Base-by-base conservation (phyloP, 2,113 vertebrate species). In the Psilopsiagon aymara region DNA sequence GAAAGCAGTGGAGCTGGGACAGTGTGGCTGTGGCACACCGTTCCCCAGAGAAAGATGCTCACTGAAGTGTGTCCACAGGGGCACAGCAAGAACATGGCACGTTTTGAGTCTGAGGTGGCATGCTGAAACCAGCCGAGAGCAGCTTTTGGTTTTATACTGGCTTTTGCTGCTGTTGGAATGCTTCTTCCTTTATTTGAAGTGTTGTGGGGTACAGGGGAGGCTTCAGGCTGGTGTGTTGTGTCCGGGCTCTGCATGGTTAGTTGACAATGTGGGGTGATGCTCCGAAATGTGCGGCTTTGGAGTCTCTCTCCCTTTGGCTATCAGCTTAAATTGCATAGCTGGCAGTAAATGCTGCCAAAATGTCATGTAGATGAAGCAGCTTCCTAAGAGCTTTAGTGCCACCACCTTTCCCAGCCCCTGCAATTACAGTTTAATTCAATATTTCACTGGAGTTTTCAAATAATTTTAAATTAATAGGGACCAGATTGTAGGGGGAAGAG, bases 401-500 rank as follows among this genome's bases (percentile, higher is more conserved):
- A 89, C 95, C 94, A 94, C 96, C 95, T 96, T 96, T 92, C 81
- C 86, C 94, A 92, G 77, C 95, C 94, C 86, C 81, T 95, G 88
- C 92, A 96, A 96, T 96, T 90, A 82, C 78, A 67, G 94, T 97
- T 95, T 97, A 96, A 96, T 96, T 97, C 95, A 94, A 82, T 95
- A 93, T 97, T 97, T 97, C 95, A 94, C 73, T 89, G 96, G 79
- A 92, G 85, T 95, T 97, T 97, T 96, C 83, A 89, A 95, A 68
- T 89, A 94, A 97, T 96, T 97, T 96, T 93, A 88, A 94, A 96
- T 97, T 96, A 97, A 97, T 96, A 97, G 83, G 89, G 44, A 96
- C 63, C 81, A 83, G 92, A 95, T 88, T 94, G 95, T 84, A 93
- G 67, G 64, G 66, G 51, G 94, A 94, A 94, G 87, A 95, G 86